Base-by-base conservation (phyloP, 2,797 vertebrate species). In the Gorsachius magnificus region DNA sequence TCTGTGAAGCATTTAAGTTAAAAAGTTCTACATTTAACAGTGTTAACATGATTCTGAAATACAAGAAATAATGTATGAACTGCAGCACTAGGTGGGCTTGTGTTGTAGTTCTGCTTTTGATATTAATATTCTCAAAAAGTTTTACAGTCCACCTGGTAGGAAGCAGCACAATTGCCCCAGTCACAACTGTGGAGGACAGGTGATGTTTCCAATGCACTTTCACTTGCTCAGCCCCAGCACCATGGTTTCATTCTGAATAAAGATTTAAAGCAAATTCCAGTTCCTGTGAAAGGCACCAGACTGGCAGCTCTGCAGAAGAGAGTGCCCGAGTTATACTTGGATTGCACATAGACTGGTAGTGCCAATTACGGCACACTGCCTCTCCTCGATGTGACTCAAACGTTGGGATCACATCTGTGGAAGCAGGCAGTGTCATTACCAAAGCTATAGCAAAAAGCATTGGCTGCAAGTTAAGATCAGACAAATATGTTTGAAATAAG, bases 351-450 rank as follows among this genome's bases (percentile, higher is more conserved):
- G 13, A 51, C 6, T 9, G 14, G 33, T 54, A 33, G 21, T 31
- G 51, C 9, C 22, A 33, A 15, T 35, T 45, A 56, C 1, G 2
- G 11, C 41, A 19, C 19, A 13, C 6, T 29, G 13, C 50, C 31
- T 50, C 20, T 82, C 11, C 14, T 51, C 1, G 0, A 54, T 20
- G 51, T 5, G 24, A 15, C 24, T 63, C 15, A 58, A 53, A 58
- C 1, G 0, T 51, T 0, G 0, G 18, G 33, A 82, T 20, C 22
- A 51, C 21, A 8, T 31, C 31, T 50, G 20, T 28, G 9, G 35
- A 78, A 66, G 38, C 5, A 35, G 46, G 21, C 7, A 14, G 12
- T 19, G 1, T 20, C 10, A 8, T 60, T 83, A 41, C 60, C 41
- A 78, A 71, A 54, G 17, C 38, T 48, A 10, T 2, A 57, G 22